Percentiles rank a stretch among this genome's conserved stretches.
phyloP scores from a whole-genome alignment of 2,113 vertebrate genomes.

The Sturnira hondurensis region DNA sequence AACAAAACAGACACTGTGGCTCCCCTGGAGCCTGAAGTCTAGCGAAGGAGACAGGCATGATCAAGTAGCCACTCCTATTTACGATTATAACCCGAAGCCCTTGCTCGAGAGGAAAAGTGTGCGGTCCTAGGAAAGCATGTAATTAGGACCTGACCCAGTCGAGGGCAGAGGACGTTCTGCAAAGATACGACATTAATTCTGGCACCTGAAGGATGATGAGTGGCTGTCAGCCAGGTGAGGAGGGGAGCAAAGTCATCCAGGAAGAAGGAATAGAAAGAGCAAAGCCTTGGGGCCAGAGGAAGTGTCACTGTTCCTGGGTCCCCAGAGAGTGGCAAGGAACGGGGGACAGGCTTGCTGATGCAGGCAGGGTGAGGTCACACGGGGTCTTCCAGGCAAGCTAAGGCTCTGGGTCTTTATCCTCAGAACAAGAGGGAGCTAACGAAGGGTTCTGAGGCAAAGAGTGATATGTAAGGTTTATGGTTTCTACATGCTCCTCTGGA shows the following conservation, averaged over 20 bases:
- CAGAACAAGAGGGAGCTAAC: neutral
- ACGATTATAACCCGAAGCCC: neutral
- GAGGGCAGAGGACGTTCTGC: neutral
- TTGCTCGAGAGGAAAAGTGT: neutral
- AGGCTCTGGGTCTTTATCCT: neutral
- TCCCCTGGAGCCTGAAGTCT: neutral
- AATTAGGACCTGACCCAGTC: neutral
- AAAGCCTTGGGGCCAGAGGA: neutral
- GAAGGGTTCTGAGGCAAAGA: neutral
- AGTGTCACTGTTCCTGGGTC: neutral
- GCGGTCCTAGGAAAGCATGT: neutral
- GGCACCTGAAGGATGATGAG: neutral
- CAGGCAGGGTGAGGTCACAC: fast-evolving
- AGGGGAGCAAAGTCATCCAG: neutral
- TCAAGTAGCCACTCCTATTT: neutral
- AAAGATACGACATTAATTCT: neutral
- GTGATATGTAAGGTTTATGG: fast-evolving
- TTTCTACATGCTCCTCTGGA: neutral
- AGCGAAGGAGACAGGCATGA: neutral
- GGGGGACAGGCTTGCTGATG: fast-evolving
- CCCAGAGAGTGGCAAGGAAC: too few relatives aligned
- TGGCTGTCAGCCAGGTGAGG: neutral
- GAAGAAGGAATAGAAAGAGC: neutral
- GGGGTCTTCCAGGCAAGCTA: fast-evolving
- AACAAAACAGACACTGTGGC: neutral